Evolutionary conservation across 2,797 vertebrate species (phyloP).

Genomic region (Molossus alvarezi): DNA sequence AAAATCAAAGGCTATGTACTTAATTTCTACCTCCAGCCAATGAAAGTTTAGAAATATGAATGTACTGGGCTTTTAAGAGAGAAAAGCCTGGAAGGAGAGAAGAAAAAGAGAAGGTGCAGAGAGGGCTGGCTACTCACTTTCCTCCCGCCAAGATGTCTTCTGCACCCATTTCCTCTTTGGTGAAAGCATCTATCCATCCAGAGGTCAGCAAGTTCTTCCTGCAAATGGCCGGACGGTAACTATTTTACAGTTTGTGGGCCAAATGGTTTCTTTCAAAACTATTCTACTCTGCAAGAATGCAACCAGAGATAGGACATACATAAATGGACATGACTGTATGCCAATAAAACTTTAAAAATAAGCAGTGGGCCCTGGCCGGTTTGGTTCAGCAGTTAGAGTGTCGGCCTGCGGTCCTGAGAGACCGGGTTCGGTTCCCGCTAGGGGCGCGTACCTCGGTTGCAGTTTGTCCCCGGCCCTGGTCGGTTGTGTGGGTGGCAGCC

Average conservation of each 20-base stretch:
- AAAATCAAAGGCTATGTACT: not conserved
- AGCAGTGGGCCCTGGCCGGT: not conserved
- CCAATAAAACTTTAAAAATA: conserved; percentile 46
- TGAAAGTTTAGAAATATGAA: not conserved
- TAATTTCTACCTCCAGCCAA: not conserved
- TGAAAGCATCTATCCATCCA: not conserved
- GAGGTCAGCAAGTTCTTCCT: not conserved
- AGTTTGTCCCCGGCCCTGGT: too few species aligned
- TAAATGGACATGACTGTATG: not conserved
- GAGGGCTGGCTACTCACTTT: not conserved
- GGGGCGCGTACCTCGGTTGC: too few species aligned
- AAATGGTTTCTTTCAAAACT: not conserved
- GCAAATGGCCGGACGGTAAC: not conserved
- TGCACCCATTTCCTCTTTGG: not conserved
- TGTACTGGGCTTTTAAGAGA: not conserved
- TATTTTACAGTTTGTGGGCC: not conserved
- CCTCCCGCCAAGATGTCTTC: not conserved
- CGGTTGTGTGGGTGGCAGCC: too few species aligned
- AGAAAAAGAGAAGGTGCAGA: not conserved
- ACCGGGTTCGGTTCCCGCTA: too few species aligned
- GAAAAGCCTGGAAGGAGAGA: too few species aligned
- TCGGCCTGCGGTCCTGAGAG: too few species aligned
- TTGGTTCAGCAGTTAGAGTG: too few species aligned
- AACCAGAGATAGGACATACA: not conserved
- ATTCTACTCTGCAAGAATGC: not conserved